Base-by-base conservation (phyloP, 2,888 invertebrate species). In the Drosophila stalkeri region DNA sequence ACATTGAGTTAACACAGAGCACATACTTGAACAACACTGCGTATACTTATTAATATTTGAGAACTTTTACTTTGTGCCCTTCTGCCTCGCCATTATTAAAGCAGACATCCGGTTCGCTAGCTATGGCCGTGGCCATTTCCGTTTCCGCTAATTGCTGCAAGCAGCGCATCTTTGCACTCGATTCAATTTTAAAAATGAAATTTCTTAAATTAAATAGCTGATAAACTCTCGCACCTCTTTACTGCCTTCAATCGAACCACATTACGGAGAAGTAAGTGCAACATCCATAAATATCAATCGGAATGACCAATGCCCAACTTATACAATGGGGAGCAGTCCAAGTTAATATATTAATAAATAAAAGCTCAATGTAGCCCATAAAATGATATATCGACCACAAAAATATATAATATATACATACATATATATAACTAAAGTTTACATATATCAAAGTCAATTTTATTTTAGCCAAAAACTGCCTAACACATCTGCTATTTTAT, bases 41-140 rank as follows among this genome's bases (percentile, higher is more conserved):
- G 31, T 23, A 18, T 20, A 46, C 46, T 66, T 66, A 66, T 66
- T 65, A 65, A 65, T 49, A 44, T 65, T 37, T 27, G 20, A 37
- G 37, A 20, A 14, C 5, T n/a, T 62, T 18, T 63, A 44, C 27
- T 3, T n/a, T 12, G 31, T 6, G 31, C 5, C 46, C 46, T 16
- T 23, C 20, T 20, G 44, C 11, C 9, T 18, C 18, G 44, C 23
- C 46, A 23, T 46, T 46, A 27, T 27, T 9, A 27, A 16, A 27
- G 27, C 7, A 41, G 41, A 33, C 14, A 49, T 47, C 31, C 47
- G 33, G 37, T 12, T 23, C 18, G 11, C 64, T 20, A 23, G 20
- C 47, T 33, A 31, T 31, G 11, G 39, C 33, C 74, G 59, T 12
- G 23, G 35, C 12, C 35, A 12, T 27, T 37, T 63, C 63, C 37